Conservation (phyloP, 1,140 invertebrate species). For the Venturia canescens region DNA sequence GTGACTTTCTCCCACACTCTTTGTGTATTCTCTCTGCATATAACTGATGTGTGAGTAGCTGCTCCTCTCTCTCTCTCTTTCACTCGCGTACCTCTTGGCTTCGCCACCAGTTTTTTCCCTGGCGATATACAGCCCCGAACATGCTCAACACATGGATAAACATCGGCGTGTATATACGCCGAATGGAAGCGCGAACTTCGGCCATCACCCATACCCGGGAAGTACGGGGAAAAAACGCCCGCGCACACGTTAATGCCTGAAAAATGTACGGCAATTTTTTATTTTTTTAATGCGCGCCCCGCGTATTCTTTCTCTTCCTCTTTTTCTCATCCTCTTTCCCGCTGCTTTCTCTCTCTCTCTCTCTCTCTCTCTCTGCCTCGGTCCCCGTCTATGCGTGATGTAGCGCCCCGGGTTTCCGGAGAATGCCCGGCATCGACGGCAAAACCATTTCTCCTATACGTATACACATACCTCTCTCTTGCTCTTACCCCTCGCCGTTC, state of each 20-base stretch:
- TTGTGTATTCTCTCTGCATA: conserved; percentile 39
- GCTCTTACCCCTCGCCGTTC: background rate
- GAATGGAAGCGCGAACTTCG: conserved; percentile 27
- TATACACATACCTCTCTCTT: conserved; percentile 4
- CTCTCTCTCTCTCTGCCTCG: conserved; percentile 49
- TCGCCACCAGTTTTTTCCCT: conserved; percentile 27
- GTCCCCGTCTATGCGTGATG: conserved; percentile 73
- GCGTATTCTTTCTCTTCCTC: conserved; percentile 54
- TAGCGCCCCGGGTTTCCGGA: conserved; percentile 65
- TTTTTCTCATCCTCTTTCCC: conserved; percentile 44
- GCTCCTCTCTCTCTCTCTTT: conserved; percentile 16
- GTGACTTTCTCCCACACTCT: conserved; percentile 39
- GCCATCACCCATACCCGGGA: conserved; percentile 18
- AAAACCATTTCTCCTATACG: conserved; percentile 40
- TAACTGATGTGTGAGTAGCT: conserved; percentile 8
- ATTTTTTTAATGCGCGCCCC: conserved; percentile 76
- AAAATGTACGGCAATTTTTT: conserved; percentile 79
- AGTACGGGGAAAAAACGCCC: conserved; percentile 63
- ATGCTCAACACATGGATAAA: background rate
- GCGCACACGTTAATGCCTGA: conserved; percentile 76
- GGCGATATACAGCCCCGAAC: conserved; percentile 28
- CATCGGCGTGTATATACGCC: background rate
- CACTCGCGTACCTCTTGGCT: conserved; percentile 40
- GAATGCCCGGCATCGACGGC: conserved; percentile 33
- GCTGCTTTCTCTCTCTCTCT: conserved; percentile 29